A percentile compares a stretch with the other conserved stretches of the same genome.
Evolutionary conservation across 2,113 vertebrate species (phyloP).

Genomic region (Syngnathus scovelli): DNA sequence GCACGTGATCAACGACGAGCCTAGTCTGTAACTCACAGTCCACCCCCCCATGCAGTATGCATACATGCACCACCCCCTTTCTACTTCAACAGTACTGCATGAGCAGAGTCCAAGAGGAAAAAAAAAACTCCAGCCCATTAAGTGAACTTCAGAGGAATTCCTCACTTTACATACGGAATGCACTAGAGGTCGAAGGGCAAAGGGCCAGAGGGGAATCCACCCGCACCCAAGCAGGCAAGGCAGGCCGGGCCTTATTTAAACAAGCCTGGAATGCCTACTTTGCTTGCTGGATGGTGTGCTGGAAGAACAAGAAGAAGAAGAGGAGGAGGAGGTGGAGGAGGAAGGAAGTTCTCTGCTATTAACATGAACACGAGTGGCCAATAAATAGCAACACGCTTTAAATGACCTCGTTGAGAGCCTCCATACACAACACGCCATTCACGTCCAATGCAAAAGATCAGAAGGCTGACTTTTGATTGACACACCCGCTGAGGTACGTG

Average conservation of each 20-base stretch:
- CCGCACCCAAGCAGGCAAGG: slow-evolving; percentile 70
- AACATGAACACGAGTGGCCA: slow-evolving; percentile 47
- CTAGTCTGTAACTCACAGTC: slow-evolving; percentile 36
- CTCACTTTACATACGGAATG: slow-evolving; percentile 78
- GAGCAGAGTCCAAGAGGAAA: slow-evolving; percentile 49
- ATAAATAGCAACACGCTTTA: slow-evolving; percentile 57
- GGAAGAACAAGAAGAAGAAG: slow-evolving; percentile 38
- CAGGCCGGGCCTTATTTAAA: slow-evolving; percentile 79
- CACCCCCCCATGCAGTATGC: background rate
- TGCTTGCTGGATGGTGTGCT: slow-evolving; percentile 58
- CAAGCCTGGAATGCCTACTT: slow-evolving; percentile 79
- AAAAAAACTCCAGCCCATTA: slow-evolving; percentile 56
- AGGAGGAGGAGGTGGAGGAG: slow-evolving; percentile 43
- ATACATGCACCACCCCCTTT: background rate
- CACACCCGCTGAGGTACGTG: background rate
- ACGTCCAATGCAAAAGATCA: background rate
- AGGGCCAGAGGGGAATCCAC: slow-evolving; percentile 81
- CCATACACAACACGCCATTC: background rate
- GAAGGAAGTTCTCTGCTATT: slow-evolving; percentile 49
- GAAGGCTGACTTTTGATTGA: background rate
- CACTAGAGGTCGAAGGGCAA: slow-evolving; percentile 84
- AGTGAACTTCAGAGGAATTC: slow-evolving; percentile 78
- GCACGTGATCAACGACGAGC: slow-evolving; percentile 11
- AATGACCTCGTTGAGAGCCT: slow-evolving; percentile 25
- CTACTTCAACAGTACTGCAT: slow-evolving; percentile 17